Base-by-base conservation (phyloP, 2,113 vertebrate genomes). In the Conger conger region DNA sequence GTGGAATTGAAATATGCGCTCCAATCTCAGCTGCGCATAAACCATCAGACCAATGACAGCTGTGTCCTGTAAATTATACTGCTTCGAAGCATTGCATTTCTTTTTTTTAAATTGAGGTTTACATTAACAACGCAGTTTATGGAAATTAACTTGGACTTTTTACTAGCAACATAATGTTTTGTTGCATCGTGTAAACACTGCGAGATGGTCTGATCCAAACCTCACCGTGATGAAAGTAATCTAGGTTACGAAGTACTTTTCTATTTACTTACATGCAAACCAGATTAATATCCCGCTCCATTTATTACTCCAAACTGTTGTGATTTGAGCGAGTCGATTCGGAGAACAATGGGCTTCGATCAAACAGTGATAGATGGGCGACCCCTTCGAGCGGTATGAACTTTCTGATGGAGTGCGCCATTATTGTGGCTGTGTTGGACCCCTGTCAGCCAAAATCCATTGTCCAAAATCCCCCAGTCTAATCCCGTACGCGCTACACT, bases 391-490 rank as follows among this genome's bases (percentile, higher is more conserved):
- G 83, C 76, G 9, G 23, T 38, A 53, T 57, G 38, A 77, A 27
- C 50, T n/a, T 53, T 84, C 53, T 85, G 27, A 85, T 85, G 30
- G 38, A 33, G 53, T 80, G 57, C 57, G 38, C 77, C 73, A 35
- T 77, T 50, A 76, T 40, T 87, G 53, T 78, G 81, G 45, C 18
- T 81, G 77, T 78, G 36, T 83, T 76, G 79, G 9, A 50, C 36
- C 57, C 4, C 80, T 40, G 68, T 83, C 84, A 87, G 81, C 60
- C 82, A 68, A 83, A 83, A 37, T 78, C n/a, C 81, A 80, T 80
- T 80, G n/a, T 80, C 35, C 23, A 54, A 79, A 17, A 23, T 54
- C 13, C 33, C 42, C 40, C 36, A 20, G 45, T 80, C 60, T 18
- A 40, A 40, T 33, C 33, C 30, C 37, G 9, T n/a, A 50, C n/a